These are phyloP conservation scores for Chrysina gloriosa DNA, from an alignment of 2,888 invertebrate genomes.

Conservation along the genomic window DNA sequence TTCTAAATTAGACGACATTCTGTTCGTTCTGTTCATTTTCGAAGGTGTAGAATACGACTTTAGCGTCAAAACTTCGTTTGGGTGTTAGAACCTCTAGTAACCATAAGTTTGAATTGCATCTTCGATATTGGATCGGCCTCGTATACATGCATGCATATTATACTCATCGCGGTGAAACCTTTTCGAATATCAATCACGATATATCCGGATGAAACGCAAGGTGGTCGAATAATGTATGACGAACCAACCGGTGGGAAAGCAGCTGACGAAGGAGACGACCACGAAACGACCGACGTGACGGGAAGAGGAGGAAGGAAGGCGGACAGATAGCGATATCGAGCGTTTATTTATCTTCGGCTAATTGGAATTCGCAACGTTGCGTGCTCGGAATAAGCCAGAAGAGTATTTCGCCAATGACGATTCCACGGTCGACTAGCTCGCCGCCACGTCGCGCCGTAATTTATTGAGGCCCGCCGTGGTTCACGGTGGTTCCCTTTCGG, in stretches of 20 bases:
- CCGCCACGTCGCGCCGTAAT: not conserved
- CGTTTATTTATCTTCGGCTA: conserved; percentile 27
- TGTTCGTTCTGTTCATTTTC: too few relatives aligned
- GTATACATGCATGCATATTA: too few relatives aligned
- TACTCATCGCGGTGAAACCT: not conserved
- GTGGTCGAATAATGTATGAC: conserved; percentile 14
- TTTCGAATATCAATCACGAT: conserved; percentile 5
- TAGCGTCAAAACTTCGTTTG: too few relatives aligned
- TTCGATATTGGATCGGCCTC: too few relatives aligned
- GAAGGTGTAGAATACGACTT: too few relatives aligned
- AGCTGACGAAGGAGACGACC: not conserved
- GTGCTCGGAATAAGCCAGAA: conserved; percentile 27
- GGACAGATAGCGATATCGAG: not conserved
- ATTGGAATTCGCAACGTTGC: conserved; percentile 31
- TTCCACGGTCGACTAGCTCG: not conserved
- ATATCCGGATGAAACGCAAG: not conserved
- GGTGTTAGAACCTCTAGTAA: too few relatives aligned
- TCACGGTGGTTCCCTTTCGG: not conserved
- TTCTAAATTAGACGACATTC: too few relatives aligned
- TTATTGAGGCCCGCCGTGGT: not conserved
- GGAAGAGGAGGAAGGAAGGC: not conserved
- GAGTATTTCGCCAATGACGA: not conserved
- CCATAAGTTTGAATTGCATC: too few relatives aligned
- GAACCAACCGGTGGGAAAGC: not conserved
- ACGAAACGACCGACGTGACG: conserved; percentile 1